Conservation (phyloP, 2,888 invertebrate species). For the Eupithecia tripunctaria region DNA sequence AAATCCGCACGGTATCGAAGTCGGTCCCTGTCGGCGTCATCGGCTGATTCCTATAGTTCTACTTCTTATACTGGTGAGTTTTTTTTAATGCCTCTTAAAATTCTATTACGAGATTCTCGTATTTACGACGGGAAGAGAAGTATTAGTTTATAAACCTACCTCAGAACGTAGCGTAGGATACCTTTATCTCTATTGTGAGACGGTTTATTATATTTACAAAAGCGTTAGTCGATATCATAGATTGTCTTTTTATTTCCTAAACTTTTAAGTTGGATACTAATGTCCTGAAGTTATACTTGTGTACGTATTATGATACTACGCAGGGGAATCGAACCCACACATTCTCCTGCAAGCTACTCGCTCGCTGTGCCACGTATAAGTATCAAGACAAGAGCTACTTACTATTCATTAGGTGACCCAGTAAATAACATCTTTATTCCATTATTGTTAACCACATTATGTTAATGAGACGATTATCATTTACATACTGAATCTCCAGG, state of each 20-base stretch:
- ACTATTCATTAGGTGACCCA: neutral
- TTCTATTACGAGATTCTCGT: neutral
- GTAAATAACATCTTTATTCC: neutral
- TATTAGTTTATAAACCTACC: no score
- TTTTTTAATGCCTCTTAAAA: neutral
- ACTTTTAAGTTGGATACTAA: neutral
- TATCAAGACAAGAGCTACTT: neutral
- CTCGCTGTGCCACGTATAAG: neutral
- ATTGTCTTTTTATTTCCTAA: neutral
- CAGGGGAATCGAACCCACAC: neutral
- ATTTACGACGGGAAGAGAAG: neutral
- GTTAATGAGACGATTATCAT: constrained; percentile 19
- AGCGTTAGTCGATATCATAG: neutral
- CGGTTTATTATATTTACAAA: neutral
- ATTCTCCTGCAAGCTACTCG: neutral
- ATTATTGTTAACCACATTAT: constrained; percentile 20
- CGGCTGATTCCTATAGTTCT: constrained; percentile 97
- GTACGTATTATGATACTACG: neutral
- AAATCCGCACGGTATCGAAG: constrained; percentile 95
- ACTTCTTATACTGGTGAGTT: constrained; percentile 86
- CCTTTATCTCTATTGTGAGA: neutral
- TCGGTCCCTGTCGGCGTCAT: constrained; percentile 96
- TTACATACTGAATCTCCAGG: constrained; percentile 17
- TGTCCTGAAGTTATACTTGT: neutral
- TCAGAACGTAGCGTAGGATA: no score